Evolutionary conservation across 1,140 invertebrate species (phyloP), one percentile per base, ranked within the genome.

Genomic region (Formica selysi): DNA sequence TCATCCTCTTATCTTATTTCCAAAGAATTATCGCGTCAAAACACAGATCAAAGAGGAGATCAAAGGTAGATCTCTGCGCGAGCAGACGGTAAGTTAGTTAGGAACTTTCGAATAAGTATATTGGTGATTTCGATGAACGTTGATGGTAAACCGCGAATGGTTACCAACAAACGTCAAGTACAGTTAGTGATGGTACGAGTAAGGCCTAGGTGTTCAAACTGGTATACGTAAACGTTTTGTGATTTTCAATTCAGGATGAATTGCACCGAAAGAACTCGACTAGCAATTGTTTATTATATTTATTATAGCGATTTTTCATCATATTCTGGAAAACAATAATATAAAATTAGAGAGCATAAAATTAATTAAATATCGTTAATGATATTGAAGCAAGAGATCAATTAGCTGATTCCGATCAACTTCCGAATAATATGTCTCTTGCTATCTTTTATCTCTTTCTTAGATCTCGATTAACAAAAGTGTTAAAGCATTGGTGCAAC

Each of bases 31-130:
- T 67, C 26, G 59, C 19, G 16, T 79, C 16, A n/a, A 29, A 54
- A 61, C n/a, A 22, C 26, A 41, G 26, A 87, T 85, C 51, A 59
- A 68, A 74, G 67, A 73, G 4, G 13, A 51, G 48, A 51, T 51
- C 48, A 11, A 10, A 86, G 26, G 11, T 73, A 90, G 87, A 32
- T 41, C 36, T 73, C 74, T 48, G 51, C 76, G 38, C 2, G 48
- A 26, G 26, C 61, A 41, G n/a, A 59, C n/a, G 81, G 64, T 89
- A 89, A 89, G 73, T 87, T 91, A 91, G 90, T 79, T 91, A 90
- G 89, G 62, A 85, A 88, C 29, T 81, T 76, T 79, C 54, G 62
- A 76, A 71, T 88, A 61, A 86, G 67, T 41, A 41, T 44, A 57
- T 29, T 67, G 88, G 62, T 64, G 80, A 85, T 80, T 76, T 74